phyloP scores from a whole-genome alignment of 2,888 invertebrate species.

The Morinoia aosen region DNA sequence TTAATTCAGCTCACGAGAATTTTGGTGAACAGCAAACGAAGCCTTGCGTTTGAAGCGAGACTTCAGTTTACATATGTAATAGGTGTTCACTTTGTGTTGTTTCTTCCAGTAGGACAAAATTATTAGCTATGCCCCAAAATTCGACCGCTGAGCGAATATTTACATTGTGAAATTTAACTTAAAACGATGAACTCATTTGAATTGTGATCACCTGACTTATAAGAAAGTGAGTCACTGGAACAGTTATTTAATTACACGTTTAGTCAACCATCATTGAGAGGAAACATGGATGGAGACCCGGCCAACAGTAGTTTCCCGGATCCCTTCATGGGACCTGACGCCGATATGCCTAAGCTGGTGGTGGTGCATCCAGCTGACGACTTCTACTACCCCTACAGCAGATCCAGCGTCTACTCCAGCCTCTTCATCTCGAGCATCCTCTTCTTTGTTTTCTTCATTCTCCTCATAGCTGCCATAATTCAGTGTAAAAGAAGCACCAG shows the following conservation, averaged over 20 bases:
- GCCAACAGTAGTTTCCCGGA: background rate
- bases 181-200: background rate
- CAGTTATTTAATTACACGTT: background rate
- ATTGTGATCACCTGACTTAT: background rate
- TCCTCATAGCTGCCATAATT: background rate
- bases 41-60: too few species aligned
- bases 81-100: background rate
- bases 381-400: background rate
- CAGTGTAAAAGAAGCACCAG: background rate
- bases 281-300: background rate
- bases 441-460: slow-evolving; percentile 41
- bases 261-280: background rate
- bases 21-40: background rate
- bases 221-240: background rate
- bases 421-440: slow-evolving; percentile 20
- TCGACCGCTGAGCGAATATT: background rate
- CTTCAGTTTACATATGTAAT: too few species aligned
- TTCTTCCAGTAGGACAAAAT: background rate
- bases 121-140: background rate
- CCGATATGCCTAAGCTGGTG: background rate
- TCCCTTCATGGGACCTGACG: background rate
- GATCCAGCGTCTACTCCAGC: background rate
- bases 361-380: background rate
- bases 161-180: background rate
- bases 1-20: background rate